Evolutionary conservation across 2,797 vertebrate species (phyloP), one percentile per base, ranked within the genome.

Genomic region (Lacerta agilis): DNA sequence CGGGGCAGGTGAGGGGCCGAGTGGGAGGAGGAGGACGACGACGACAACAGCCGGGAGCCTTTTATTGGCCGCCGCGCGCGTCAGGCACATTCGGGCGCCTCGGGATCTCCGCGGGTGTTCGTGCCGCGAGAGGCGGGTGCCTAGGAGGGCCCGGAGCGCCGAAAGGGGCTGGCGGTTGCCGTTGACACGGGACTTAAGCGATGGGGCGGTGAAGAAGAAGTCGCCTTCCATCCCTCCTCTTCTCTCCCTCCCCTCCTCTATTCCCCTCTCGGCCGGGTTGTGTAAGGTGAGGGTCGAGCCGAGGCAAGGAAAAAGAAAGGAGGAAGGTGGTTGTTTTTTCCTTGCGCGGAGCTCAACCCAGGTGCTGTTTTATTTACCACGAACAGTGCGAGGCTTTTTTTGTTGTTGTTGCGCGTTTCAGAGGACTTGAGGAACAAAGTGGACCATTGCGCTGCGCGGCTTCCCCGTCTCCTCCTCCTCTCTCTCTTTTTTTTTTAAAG

Each of bases 231-330:
- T 3, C 69, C 33, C 5, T 29, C 41, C 2, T 29, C 18, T 76
- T 23, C 41, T 8, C 61, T 8, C 8, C 4, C 38, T 38, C 55
- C 9, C 3, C 20, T 1, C 4, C 23, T 5, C 20, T 1, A 4
- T 1, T 3, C 75, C 9, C 3, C 36, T 6, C 29, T 27, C 85
- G 1, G 85, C 29, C 33, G 33, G 8, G 77, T 25, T 2, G 36
- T 88, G 86, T 89, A 82, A 89, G 89, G 91, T 93, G n/a, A 88
- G 86, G 64, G 38, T 33, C 64, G 69, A 82, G 82, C 17, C 17
- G 64, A 86, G 64, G 77, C 64, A 17, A 45, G 89, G 85, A 78
- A 49, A 77, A 72, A 76, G 82, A 86, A 76, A 85, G 33, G 69
- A 8, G 25, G 8, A 66, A 3, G 49, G 13, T 55, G 49, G 49